A percentile compares a stretch with the other conserved stretches of the same genome.
Conservation (phyloP, 2,113 vertebrate species). For the Oreochromis aureus region DNA sequence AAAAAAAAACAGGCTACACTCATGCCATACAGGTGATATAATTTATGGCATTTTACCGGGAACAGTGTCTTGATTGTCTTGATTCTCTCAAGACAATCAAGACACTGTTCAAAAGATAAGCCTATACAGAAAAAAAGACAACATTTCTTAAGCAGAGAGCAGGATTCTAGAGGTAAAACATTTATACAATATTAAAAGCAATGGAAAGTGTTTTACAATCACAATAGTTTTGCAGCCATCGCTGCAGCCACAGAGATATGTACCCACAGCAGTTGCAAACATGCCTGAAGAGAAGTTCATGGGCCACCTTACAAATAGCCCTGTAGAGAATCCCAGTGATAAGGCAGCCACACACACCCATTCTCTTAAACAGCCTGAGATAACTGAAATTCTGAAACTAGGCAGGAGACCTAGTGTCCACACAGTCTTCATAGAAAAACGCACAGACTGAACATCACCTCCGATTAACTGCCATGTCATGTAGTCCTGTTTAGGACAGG, state of each 20-base stretch:
- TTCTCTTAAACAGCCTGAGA: background rate
- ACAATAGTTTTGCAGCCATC: background rate
- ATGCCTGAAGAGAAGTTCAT: constrained; percentile 1
- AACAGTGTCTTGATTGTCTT: background rate
- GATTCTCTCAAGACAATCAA: background rate
- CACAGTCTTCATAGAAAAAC: background rate
- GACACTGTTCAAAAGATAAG: too few relatives aligned
- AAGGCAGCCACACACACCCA: background rate
- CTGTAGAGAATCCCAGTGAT: constrained; percentile 13
- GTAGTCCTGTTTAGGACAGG: background rate
- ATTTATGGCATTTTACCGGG: background rate
- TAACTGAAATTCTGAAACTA: background rate
- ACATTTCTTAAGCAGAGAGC: background rate
- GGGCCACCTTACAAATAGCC: constrained; percentile 26
- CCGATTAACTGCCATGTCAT: background rate
- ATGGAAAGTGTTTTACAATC: background rate
- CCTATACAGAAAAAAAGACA: background rate
- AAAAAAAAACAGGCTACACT: background rate
- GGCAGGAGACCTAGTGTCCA: background rate
- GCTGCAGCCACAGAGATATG: background rate
- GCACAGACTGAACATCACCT: background rate
- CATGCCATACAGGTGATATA: background rate
- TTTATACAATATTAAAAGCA: background rate
- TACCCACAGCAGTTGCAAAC: background rate
- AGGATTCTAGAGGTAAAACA: background rate